phyloP scores from a whole-genome alignment of 2,113 vertebrate species.

The Corythoichthys intestinalis region DNA sequence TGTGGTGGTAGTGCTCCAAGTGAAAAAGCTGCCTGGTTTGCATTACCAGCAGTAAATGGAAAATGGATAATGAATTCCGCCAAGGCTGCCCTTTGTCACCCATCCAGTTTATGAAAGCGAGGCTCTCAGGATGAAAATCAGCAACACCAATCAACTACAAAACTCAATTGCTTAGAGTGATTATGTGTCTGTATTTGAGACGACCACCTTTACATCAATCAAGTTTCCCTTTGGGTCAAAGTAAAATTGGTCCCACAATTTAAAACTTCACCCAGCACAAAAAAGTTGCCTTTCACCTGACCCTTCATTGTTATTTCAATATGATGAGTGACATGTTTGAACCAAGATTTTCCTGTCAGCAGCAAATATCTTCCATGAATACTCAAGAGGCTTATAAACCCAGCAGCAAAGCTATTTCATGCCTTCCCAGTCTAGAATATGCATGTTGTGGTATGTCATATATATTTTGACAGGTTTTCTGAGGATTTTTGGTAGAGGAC shows the following conservation, averaged over 20 bases:
- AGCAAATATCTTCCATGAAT: not conserved
- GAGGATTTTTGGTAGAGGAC: constrained; percentile 38
- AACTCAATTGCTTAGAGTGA: not conserved
- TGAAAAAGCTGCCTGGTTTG: no score
- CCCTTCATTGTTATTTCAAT: not conserved
- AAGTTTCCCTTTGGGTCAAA: not conserved
- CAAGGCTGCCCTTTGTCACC: not conserved
- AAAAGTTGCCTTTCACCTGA: not conserved
- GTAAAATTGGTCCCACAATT: not conserved
- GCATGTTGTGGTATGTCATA: constrained; percentile 31
- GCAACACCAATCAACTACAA: no score
- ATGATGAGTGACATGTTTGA: not conserved
- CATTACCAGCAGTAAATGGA: no score
- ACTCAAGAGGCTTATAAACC: constrained; percentile 25
- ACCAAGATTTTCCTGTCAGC: not conserved
- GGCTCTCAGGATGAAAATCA: no score
- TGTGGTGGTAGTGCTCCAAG: no score
- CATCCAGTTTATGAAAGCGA: not conserved
- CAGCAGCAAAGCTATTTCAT: constrained; percentile 18
- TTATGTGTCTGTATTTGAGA: not conserved
- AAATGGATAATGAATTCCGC: not conserved
- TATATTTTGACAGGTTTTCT: constrained; percentile 56
- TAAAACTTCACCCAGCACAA: not conserved
- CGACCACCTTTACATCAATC: not conserved
- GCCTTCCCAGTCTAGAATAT: constrained; percentile 5